A percentile compares a stretch with the other conserved stretches of the same genome.
These are phyloP conservation scores for Doryteuthis pealeii DNA, from an alignment of 1,140 invertebrate genomes.

Conservation along the genomic window DNA sequence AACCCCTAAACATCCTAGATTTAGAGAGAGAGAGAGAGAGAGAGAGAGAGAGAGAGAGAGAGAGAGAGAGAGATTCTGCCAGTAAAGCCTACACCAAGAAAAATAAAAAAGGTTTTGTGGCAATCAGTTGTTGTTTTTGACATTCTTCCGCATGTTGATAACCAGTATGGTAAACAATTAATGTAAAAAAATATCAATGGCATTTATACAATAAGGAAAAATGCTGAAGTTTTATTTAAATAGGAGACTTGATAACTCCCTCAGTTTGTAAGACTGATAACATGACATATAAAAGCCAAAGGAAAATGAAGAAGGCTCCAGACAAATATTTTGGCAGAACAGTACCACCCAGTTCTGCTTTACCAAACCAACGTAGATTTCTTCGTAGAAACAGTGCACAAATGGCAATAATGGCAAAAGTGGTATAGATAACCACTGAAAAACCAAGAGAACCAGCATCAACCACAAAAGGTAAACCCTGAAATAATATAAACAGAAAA, in stretches of 20 bases:
- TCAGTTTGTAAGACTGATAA: slow-evolving; percentile 57
- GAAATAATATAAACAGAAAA: no score
- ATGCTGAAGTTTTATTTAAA: slow-evolving; percentile 15
- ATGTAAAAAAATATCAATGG: background rate
- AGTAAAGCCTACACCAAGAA: background rate
- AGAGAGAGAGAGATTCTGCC: no score
- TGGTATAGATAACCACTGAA: slow-evolving; percentile 67
- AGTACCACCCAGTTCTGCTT: slow-evolving; percentile 68
- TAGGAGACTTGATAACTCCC: slow-evolving; percentile 24
- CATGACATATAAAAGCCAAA: slow-evolving; percentile 66
- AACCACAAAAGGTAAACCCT: slow-evolving; percentile 64
- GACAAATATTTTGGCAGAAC: slow-evolving; percentile 51
- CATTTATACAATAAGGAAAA: background rate
- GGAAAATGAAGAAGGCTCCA: slow-evolving; percentile 56
- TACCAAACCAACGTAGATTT: slow-evolving; percentile 61
- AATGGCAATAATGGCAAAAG: slow-evolving; percentile 63
- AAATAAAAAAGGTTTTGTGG: background rate
- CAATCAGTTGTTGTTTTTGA: background rate
- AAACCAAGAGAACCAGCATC: slow-evolving; percentile 63
- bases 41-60: no score
- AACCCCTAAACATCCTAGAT: no score
- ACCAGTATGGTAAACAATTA: background rate
- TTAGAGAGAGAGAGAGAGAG: no score
- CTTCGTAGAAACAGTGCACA: slow-evolving; percentile 62
- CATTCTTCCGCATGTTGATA: background rate